Conservation (phyloP, 2,888 invertebrate species). For the Oscheius onirici region DNA sequence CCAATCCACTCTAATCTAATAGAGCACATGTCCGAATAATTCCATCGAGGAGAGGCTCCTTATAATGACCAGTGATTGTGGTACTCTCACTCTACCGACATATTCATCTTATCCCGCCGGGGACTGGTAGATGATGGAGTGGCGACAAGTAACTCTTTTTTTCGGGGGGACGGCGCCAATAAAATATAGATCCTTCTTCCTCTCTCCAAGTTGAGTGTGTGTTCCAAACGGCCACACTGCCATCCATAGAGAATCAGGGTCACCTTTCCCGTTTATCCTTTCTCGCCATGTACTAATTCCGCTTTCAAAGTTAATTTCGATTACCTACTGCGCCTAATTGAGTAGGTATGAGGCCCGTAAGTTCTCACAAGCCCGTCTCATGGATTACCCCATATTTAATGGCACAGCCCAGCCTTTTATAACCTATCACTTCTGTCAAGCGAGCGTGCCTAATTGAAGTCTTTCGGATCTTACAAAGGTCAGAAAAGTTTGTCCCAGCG, state of each 20-base stretch:
- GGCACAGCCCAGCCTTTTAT: constrained; percentile 17
- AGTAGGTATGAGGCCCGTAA: constrained; percentile 10
- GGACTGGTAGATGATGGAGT: background rate
- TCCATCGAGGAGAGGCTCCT: constrained; percentile 1
- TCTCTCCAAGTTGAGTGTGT: background rate
- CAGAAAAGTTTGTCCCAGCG: background rate
- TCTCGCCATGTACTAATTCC: background rate
- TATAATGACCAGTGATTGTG: constrained; percentile 26
- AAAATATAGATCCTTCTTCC: constrained; percentile 12
- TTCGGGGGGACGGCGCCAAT: background rate
- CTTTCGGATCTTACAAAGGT: background rate
- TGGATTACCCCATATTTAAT: constrained; percentile 27
- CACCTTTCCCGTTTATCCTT: constrained; percentile 1
- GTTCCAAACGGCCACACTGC: constrained; percentile 11
- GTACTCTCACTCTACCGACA: background rate
- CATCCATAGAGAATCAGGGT: constrained; percentile 24
- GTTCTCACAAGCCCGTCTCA: constrained; percentile 10
- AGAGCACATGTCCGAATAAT: constrained; percentile 21
- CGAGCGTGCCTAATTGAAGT: constrained; percentile 19
- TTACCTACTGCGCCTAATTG: constrained; percentile 1
- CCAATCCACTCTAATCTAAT: constrained; percentile 21
- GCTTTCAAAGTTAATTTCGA: background rate
- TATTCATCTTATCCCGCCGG: background rate
- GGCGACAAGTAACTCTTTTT: background rate
- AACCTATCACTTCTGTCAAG: constrained; percentile 2